These are phyloP conservation scores for Pedionomus torquatus DNA, from an alignment of 2,113 vertebrate species.

Conservation along the genomic window DNA sequence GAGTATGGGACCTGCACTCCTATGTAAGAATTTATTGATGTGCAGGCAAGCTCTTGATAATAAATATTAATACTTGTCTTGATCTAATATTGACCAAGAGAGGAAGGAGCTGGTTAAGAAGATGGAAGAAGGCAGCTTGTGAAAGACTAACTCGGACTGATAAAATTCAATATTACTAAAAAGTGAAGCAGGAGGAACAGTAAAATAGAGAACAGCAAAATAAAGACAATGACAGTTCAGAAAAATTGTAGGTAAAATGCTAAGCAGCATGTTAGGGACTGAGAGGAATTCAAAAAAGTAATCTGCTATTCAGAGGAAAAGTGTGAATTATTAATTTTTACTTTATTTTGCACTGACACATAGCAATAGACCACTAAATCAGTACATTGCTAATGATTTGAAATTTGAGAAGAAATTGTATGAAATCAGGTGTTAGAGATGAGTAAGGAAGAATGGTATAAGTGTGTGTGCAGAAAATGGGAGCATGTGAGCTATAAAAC, in stretches of 20 bases:
- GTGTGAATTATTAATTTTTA: background rate
- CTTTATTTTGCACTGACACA: background rate
- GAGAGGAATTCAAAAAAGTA: background rate
- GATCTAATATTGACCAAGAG: background rate
- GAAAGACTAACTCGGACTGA: background rate
- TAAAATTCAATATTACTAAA: background rate
- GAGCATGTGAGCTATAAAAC: background rate
- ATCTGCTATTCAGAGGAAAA: background rate
- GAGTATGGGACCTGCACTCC: rapidly evolving
- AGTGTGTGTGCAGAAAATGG: background rate
- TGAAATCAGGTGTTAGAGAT: background rate
- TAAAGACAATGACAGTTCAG: background rate
- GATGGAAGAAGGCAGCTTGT: background rate
- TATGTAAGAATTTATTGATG: background rate
- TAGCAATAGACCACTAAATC: background rate
- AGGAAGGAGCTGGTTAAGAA: background rate
- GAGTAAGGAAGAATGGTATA: background rate
- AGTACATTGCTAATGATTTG: background rate
- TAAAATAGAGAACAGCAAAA: background rate
- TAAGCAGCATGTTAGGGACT: background rate
- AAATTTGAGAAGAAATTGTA: background rate
- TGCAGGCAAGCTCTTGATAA: background rate
- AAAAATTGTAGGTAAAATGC: background rate
- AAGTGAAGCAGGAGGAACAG: background rate
- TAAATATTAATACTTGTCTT: background rate